phyloP scores from a whole-genome alignment of 2,888 invertebrate species.

The Ophion ellenae region DNA sequence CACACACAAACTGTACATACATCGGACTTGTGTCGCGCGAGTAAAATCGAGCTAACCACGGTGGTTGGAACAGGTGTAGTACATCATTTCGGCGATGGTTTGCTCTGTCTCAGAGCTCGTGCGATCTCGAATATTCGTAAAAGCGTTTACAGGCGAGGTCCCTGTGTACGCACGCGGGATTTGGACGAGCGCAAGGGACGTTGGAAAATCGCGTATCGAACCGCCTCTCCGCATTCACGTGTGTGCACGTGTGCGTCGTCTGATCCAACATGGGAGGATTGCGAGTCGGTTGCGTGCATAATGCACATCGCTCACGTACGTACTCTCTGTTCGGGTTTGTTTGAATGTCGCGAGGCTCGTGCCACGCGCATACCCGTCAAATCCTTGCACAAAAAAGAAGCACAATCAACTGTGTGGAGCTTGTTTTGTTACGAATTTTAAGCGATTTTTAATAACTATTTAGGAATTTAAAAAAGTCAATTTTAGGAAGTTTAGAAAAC shows the following conservation, averaged over 20 bases:
- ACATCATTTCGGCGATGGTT: background rate
- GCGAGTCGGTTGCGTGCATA: conserved; percentile 45
- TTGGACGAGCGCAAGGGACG: conserved; percentile 37
- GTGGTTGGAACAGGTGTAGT: background rate
- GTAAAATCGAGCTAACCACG: conserved; percentile 4
- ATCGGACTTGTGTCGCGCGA: background rate
- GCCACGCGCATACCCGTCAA: conserved; percentile 5
- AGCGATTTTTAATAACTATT: too few species aligned
- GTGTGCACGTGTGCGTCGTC: conserved; percentile 13
- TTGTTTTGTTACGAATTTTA: too few species aligned
- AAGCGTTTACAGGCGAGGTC: background rate
- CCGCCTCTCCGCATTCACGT: conserved; percentile 1
- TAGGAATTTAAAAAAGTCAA: too few species aligned
- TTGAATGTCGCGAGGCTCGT: conserved; percentile 7
- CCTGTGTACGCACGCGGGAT: conserved; percentile 20
- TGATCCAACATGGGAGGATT: conserved; percentile 23
- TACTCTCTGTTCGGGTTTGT: conserved; percentile 12
- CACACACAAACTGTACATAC: background rate
- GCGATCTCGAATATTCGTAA: conserved; percentile 13
- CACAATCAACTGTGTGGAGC: too few species aligned
- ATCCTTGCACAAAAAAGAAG: too few species aligned
- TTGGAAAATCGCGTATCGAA: conserved; percentile 52
- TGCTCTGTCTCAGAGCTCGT: background rate
- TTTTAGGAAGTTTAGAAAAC: too few species aligned
- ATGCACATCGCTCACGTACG: conserved; percentile 27